Evolutionary conservation across 2,888 invertebrate species (phyloP).

Genomic region (Nephrotoma flavescens): DNA sequence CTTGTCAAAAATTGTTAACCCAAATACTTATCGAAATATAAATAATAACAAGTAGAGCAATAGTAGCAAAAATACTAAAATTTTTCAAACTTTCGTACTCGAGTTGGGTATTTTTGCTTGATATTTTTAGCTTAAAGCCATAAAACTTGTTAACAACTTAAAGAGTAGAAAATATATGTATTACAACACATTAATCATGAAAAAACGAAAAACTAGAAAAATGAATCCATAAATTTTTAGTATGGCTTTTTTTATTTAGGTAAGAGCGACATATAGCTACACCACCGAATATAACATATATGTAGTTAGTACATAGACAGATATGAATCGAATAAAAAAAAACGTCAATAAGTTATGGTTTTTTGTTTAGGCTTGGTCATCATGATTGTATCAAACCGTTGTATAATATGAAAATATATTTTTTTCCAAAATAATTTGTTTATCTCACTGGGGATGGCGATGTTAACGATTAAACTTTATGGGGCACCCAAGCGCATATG

Average conservation of each 20-base stretch:
- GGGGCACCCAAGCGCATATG: background rate
- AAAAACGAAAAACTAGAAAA: background rate
- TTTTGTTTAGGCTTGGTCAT: background rate
- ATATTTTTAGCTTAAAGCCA: background rate
- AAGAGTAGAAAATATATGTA: background rate
- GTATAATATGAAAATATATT: background rate
- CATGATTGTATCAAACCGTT: background rate
- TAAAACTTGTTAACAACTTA: background rate
- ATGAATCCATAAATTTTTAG: background rate
- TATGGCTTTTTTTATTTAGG: background rate
- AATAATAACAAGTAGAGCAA: background rate
- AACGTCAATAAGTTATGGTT: background rate
- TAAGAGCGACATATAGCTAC: background rate
- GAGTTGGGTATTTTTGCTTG: background rate
- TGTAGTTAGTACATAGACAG: background rate
- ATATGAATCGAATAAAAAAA: background rate
- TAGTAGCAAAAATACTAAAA: background rate
- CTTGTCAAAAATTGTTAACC: background rate
- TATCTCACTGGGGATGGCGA: background rate
- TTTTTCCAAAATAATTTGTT: background rate
- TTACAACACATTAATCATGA: background rate
- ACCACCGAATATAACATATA: background rate
- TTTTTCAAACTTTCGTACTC: background rate
- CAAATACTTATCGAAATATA: background rate
- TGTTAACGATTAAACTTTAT: background rate